These are phyloP conservation scores for Sinocyclocheilus rhinocerous DNA, from an alignment of 2,113 vertebrate genomes.

Conservation along the genomic window DNA sequence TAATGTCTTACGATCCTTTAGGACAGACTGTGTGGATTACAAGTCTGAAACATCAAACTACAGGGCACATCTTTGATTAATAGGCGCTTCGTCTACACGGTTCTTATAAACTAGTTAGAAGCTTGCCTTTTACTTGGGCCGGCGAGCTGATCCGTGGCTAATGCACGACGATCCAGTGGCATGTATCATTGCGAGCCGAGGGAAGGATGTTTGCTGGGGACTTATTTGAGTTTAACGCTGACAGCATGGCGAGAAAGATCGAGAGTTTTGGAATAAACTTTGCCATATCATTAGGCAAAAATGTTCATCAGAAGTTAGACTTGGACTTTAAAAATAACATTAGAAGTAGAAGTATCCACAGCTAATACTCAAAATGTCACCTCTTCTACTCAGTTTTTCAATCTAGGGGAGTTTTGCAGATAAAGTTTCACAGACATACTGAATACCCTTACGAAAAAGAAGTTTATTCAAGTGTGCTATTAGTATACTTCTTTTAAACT, in stretches of 20 bases:
- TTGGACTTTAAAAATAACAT: slow-evolving; percentile 1
- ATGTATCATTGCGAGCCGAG: slow-evolving; percentile 35
- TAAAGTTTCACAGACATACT: not conserved
- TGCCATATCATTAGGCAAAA: slow-evolving; percentile 49
- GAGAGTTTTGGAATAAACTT: slow-evolving; percentile 41
- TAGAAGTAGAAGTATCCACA: not conserved
- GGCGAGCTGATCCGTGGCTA: slow-evolving; percentile 54
- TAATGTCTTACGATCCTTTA: not conserved
- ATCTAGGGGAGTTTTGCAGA: not conserved
- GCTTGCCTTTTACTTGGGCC: not conserved
- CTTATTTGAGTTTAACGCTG: slow-evolving; percentile 25
- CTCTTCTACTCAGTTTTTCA: not conserved
- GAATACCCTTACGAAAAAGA: too few species aligned
- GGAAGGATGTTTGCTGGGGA: slow-evolving; percentile 10
- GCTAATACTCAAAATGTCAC: not conserved
- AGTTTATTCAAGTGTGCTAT: too few species aligned
- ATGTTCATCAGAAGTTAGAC: slow-evolving; percentile 11
- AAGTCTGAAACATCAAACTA: slow-evolving; percentile 32
- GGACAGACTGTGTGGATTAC: slow-evolving; percentile 19
- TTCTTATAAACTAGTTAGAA: slow-evolving; percentile 44
- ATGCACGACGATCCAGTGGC: slow-evolving; percentile 43
- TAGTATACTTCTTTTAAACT: too few species aligned
- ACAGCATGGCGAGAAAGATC: slow-evolving; percentile 49
- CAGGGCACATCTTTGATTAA: slow-evolving; percentile 45
- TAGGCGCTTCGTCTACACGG: slow-evolving; percentile 30